Evolutionary conservation across 2,797 vertebrate species (phyloP), one percentile per base, ranked within the genome.

Genomic region (Eremophila alpestris): DNA sequence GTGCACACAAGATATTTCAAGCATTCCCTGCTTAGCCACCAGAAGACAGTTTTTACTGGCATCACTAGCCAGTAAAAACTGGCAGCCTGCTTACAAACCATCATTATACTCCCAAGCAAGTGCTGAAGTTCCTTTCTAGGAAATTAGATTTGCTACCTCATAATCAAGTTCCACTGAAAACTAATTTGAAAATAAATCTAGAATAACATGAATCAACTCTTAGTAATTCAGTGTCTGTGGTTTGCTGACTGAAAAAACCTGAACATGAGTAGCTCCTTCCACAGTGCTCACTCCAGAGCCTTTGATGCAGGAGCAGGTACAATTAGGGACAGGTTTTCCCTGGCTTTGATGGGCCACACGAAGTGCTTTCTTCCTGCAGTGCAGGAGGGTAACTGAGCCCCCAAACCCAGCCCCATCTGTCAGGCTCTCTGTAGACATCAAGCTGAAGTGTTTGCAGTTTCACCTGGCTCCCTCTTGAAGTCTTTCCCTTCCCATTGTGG

Each of bases 141-240:
- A 91, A 89, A 93, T 92, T 83, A 63, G 82, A 88, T 94, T 84
- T 92, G 27, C 48, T 77, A 43, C 55, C 88, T 88, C 41, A 45
- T 83, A 83, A 95, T 81, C 76, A 65, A 89, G 46, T 71, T 65
- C 60, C 77, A 18, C 29, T 52, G 51, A 45, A 85, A 87, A 52
- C 27, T 83, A 84, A 93, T 86, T 80, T 75, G 73, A 69, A 91
- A 94, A 80, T 78, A 80, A 86, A 68, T 24, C 9, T 13, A 56
- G 48, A 92, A 55, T 51, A 75, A 59, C 20, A 81, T 18, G 11
- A 81, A 87, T 73, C 36, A 80, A 21, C 79, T 76, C 41, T 40
- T 51, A 36, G 30, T 51, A 79, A 52, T 89, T 67, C 46, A 76
- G 54, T 48, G 80, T 52, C 67, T 34, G 0, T 5, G 22, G 20